Conservation (phyloP, 2,113 vertebrate genomes). For the Hemichromis elongatus region DNA sequence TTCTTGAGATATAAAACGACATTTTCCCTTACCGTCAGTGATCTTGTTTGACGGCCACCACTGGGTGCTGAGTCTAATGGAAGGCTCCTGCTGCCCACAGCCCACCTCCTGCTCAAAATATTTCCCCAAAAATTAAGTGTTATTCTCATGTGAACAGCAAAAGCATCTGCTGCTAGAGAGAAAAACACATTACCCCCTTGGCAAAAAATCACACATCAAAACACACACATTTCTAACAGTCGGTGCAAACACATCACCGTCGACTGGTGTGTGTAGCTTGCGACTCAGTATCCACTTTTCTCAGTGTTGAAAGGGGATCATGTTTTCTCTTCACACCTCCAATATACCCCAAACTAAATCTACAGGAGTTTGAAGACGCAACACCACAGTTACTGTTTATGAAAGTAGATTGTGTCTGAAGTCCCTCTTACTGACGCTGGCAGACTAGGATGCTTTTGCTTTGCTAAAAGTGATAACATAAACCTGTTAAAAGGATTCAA, state of each 20-base stretch:
- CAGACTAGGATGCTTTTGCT: conserved; percentile 3
- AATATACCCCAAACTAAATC: neutral
- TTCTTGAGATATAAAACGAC: neutral
- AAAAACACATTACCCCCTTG: conserved; percentile 3
- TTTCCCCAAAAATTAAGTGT: conserved; percentile 10
- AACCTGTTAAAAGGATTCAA: neutral
- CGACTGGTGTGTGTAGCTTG: neutral
- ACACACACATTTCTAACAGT: neutral
- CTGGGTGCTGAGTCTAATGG: neutral
- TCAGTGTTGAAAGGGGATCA: neutral
- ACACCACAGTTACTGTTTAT: neutral
- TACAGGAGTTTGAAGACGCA: neutral
- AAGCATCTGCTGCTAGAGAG: neutral
- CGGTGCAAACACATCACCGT: neutral
- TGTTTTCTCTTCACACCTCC: neutral
- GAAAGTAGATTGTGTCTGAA: neutral
- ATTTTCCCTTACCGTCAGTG: neutral
- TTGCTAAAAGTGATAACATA: neutral
- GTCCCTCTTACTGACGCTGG: conserved; percentile 68
- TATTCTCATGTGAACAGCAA: conserved; percentile 16
- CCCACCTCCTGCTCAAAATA: neutral
- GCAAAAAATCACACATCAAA: conserved; percentile 20
- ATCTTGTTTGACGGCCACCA: neutral
- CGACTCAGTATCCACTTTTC: neutral
- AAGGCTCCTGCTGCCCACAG: neutral